Percentiles rank a stretch among this genome's conserved stretches.
Conservation (phyloP, 1,140 invertebrate genomes). For the Tetranychus cinnabarinus region DNA sequence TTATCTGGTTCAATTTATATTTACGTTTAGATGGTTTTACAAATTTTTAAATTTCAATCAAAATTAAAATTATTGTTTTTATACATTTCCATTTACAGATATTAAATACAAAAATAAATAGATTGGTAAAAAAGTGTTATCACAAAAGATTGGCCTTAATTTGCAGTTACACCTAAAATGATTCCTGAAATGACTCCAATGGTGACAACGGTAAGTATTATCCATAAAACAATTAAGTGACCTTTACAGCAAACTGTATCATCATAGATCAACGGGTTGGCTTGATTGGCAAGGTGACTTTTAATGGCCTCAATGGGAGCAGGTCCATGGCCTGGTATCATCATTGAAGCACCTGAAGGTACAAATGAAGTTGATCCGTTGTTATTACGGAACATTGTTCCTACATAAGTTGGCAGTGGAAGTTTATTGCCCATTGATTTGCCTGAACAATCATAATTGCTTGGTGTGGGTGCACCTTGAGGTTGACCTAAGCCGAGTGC, state of each 20-base stretch:
- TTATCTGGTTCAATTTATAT: too few species aligned
- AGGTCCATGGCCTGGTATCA: not conserved
- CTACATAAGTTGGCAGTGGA: not conserved
- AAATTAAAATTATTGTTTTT: too few species aligned
- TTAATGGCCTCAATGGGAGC: not conserved
- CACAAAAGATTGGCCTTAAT: not conserved
- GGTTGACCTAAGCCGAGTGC: not conserved
- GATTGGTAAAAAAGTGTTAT: too few species aligned
- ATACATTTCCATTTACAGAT: too few species aligned
- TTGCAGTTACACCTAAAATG: conserved; percentile 16
- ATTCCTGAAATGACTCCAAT: conserved; percentile 19
- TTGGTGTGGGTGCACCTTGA: too few species aligned
- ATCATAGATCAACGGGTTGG: not conserved
- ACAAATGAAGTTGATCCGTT: not conserved
- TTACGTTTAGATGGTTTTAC: too few species aligned
- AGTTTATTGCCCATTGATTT: not conserved
- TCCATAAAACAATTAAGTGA: conserved; percentile 18
- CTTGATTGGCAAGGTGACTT: not conserved
- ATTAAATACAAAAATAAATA: too few species aligned
- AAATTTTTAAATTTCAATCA: too few species aligned
- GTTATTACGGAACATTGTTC: not conserved
- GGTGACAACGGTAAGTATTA: conserved; percentile 19
- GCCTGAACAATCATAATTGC: too few species aligned
- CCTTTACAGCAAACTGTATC: conserved; percentile 16
- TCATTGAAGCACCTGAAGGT: not conserved